A percentile compares a stretch with the other conserved stretches of the same genome.
These are phyloP conservation scores for Amorpha juglandis DNA, from an alignment of 2,888 invertebrate species.

Conservation along the genomic window DNA sequence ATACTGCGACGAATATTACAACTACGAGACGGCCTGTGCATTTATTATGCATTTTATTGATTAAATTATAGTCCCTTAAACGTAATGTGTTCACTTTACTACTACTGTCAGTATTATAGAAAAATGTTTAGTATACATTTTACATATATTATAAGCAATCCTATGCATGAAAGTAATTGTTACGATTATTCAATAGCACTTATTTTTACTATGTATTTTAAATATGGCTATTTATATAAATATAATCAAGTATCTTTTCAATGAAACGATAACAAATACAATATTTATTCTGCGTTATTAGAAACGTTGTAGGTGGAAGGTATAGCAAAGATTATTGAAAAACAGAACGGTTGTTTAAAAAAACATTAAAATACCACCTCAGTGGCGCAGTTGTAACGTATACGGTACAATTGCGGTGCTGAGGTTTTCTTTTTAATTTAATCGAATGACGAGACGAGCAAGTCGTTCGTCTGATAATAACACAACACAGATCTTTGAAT, in stretches of 20 bases:
- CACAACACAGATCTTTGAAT: too few relatives aligned
- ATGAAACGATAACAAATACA: neutral
- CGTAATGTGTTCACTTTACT: neutral
- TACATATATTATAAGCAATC: neutral
- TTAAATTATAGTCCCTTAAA: neutral
- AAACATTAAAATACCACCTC: neutral
- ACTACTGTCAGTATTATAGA: neutral
- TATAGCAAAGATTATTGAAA: slow-evolving; percentile 10
- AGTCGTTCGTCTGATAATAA: too few relatives aligned
- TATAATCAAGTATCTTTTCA: too few relatives aligned
- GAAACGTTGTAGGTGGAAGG: slow-evolving; percentile 2
- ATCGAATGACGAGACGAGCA: too few relatives aligned
- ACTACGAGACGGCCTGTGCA: neutral
- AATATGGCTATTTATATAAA: too few relatives aligned
- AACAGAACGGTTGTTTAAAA: neutral
- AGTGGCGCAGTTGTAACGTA: too few relatives aligned
- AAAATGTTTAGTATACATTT: neutral
- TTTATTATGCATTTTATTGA: slow-evolving; percentile 6
- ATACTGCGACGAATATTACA: neutral
- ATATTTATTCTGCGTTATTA: slow-evolving; percentile 18
- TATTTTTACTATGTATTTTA: neutral
- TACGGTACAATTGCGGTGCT: too few relatives aligned
- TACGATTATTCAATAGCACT: neutral
- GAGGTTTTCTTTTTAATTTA: too few relatives aligned
- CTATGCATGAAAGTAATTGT: neutral